Evolutionary conservation across 2,113 vertebrate genomes (phyloP).

Genomic region (Thamnaconus septentrionalis): DNA sequence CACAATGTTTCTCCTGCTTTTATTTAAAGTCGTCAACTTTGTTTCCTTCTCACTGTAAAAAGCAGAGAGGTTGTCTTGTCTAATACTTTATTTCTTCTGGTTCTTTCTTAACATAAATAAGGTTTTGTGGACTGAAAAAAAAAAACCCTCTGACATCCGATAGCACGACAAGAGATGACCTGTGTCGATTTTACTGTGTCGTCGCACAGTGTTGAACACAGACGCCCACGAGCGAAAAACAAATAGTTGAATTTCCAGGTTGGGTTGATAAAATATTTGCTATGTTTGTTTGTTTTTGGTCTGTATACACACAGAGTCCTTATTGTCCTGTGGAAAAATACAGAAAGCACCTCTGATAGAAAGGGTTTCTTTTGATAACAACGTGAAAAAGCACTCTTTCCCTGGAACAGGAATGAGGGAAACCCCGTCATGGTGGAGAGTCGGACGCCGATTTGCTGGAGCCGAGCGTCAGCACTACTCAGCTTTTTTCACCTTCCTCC

Average conservation of each 20-base stretch:
- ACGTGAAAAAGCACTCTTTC: constrained; percentile 62
- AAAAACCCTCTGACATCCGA: constrained; percentile 18
- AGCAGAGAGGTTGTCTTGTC: constrained; percentile 47
- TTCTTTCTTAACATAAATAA: constrained; percentile 21
- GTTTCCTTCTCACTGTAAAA: constrained; percentile 55
- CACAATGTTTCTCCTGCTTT: constrained; percentile 50
- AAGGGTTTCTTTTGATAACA: constrained; percentile 56
- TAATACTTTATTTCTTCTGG: constrained; percentile 39
- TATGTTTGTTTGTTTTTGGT: constrained; percentile 47
- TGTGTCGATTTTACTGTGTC: too few species aligned
- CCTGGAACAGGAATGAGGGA: constrained; percentile 53
- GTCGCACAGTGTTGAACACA: too few species aligned
- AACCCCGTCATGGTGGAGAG: constrained; percentile 31
- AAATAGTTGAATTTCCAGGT: constrained; percentile 56
- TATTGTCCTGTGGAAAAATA: constrained; percentile 45
- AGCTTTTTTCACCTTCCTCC: constrained; percentile 93
- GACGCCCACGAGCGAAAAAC: constrained; percentile 20
- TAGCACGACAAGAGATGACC: neutral
- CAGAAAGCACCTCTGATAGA: constrained; percentile 68
- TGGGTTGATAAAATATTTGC: constrained; percentile 50
- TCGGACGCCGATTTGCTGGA: constrained; percentile 29
- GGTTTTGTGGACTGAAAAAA: constrained; percentile 21
- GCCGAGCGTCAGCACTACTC: constrained; percentile 74
- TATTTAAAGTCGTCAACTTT: constrained; percentile 57
- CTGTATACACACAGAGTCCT: constrained; percentile 59